Evolutionary conservation across 2,797 vertebrate species (phyloP), one percentile per base, ranked within the genome.

Genomic region (Oceanodroma leucorhoa): DNA sequence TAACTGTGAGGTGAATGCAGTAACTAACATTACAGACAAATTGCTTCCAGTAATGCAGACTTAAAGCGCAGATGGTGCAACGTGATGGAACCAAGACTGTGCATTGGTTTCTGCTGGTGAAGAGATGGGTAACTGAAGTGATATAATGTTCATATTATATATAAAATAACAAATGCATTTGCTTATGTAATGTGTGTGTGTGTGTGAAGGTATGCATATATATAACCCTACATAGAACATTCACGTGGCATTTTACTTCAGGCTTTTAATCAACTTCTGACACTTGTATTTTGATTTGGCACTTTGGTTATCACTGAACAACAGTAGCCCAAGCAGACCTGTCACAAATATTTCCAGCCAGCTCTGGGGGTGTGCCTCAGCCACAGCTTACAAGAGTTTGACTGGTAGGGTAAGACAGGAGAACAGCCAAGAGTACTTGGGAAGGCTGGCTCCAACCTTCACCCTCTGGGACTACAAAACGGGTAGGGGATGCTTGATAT

Each of bases 171-270:
- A 62, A 69, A 41, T 27, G 3, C 3, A 10, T 77, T 83, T 77
- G 8, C 4, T 0, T 9, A 36, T 27, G 24, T 60, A 69, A 43
- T 29, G 2, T 45, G 10, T 38, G 15, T 3, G 17, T 3, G 27
- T 3, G 27, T 19, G 11, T 53, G 22, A 19, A 62, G 17, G 4
- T 66, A 29, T 19, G 50, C 9, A 5, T 41, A 10, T 41, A 10
- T 34, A 2, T 34, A 64, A 53, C 2, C 55, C 38, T 27, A 41
- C 12, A 32, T 0, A 48, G 46, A 65, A 72, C 22, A 58, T 65
- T 36, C 38, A 30, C 4, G 2, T 11, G 21, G 14, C 27, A 66
- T 70, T 94, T 89, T 32, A 34, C 18, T 57, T 81, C 19, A 51
- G 14, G 18, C 14, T 78, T 82, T 78, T 50, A 21, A 57, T 58